Conservation (phyloP, 2,888 invertebrate genomes). For the Girardia tigrina region DNA sequence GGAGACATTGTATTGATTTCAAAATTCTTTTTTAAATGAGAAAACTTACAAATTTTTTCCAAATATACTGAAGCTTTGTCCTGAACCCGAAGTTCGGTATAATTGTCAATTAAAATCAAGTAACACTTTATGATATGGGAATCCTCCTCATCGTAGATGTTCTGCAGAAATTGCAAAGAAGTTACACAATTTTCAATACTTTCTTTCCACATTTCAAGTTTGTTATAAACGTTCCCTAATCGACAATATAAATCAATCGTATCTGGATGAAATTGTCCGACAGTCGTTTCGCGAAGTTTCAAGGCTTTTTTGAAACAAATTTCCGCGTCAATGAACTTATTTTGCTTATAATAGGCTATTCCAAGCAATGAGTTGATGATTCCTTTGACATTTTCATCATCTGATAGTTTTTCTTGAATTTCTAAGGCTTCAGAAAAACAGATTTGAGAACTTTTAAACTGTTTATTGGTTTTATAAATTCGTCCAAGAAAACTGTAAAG, state of each 20-base stretch:
- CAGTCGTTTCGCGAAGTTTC: neutral
- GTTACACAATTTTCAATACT: neutral
- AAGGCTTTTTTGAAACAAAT: neutral
- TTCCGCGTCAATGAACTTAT: neutral
- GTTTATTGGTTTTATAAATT: neutral
- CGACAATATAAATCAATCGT: neutral
- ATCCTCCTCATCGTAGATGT: neutral
- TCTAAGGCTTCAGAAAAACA: neutral
- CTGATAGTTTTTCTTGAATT: neutral
- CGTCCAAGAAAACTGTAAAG: neutral
- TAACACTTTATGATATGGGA: neutral
- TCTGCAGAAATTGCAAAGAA: neutral
- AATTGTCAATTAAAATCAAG: neutral
- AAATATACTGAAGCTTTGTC: neutral
- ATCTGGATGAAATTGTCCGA: conserved; percentile 4
- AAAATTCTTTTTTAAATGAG: neutral
- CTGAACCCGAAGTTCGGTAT: neutral
- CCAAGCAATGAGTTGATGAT: neutral
- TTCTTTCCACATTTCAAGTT: neutral
- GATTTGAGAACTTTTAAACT: neutral
- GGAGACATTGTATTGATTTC: neutral
- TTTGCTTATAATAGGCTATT: neutral
- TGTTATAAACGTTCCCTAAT: neutral
- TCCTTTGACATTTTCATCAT: neutral
- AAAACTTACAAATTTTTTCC: neutral